These are phyloP conservation scores for Orchestia grillus DNA, from an alignment of 1,140 invertebrate genomes.

Conservation along the genomic window DNA sequence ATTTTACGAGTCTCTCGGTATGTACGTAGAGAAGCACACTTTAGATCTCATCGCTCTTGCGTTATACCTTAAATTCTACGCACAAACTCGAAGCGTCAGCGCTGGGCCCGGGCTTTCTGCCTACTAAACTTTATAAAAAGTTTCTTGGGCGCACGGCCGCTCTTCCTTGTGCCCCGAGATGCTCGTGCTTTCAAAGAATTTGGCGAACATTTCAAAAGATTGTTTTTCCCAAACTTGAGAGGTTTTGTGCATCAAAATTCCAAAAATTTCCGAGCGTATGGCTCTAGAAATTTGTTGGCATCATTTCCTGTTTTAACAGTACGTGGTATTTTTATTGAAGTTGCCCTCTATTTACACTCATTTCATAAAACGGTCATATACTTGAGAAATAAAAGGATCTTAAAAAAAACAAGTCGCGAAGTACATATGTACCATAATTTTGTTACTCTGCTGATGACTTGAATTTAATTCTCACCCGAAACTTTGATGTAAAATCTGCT, in stretches of 20 bases:
- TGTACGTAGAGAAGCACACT: not conserved
- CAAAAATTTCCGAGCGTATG: not conserved
- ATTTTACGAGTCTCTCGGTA: not conserved
- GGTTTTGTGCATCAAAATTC: not conserved
- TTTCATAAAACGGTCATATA: too few relatives aligned
- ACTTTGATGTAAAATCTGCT: too few relatives aligned
- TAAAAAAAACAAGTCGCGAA: too few relatives aligned
- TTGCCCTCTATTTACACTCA: too few relatives aligned
- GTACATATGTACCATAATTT: too few relatives aligned
- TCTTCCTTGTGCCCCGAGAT: not conserved
- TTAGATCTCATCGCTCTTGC: not conserved
- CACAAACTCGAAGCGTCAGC: not conserved
- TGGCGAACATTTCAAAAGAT: slow-evolving; percentile 8
- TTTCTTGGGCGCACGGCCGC: not conserved
- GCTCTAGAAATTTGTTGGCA: not conserved
- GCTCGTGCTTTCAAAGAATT: not conserved
- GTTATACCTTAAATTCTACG: not conserved
- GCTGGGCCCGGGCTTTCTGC: not conserved
- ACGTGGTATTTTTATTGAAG: too few relatives aligned
- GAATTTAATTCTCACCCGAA: too few relatives aligned
- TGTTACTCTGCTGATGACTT: too few relatives aligned
- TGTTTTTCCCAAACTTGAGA: not conserved
- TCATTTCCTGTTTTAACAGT: too few relatives aligned
- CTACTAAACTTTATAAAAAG: not conserved
- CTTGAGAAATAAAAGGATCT: too few relatives aligned